Evolutionary conservation across 2,113 vertebrate species (phyloP), one percentile per base, ranked within the genome.

Genomic region (Cynoglossus semilaevis): DNA sequence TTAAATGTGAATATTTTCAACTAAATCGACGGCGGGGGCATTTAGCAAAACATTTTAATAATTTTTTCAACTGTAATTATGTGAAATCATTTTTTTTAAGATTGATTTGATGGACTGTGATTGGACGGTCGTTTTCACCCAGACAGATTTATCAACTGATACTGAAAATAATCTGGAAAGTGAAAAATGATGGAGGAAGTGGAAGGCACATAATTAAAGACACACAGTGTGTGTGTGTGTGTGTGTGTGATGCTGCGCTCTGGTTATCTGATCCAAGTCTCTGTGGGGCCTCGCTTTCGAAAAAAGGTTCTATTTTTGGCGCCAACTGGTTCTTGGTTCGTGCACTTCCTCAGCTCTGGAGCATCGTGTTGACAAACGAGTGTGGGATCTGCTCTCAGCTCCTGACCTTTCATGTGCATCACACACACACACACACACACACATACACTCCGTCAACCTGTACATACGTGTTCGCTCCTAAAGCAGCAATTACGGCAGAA

Each of bases 241-340:
- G 37, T 55, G 17, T 53, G 17, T 62, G 55, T 58, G 51, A 50
- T 60, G 47, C 43, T 57, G 35, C 62, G 62, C 50, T 68, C 49
- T 76, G 41, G 52, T 71, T 74, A 63, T 72, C 72, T 74, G 72
- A 80, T 74, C 67, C 84, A 82, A 65, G 46, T 71, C 54, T 75
- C 70, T 22, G 52, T 67, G 53, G 70, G 44, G 65, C 52, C 45
- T 52, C 34, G 58, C 61, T 78, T 57, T 58, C 72, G n/a, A n/a
- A n/a, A 61, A 80, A 74, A 76, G 63, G n/a, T 58, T 74, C 77
- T 82, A 79, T 86, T 86, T 76, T 50, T 79, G 79, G 72, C 65
- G 55, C 52, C 17, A 52, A 47, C 43, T 49, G 36, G 66, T 52
- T 71, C 70, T 48, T 59, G 35, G 49, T 72, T 59, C 69, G 66